phyloP scores from a whole-genome alignment of 2,797 vertebrate species.

The Molossus molossus region DNA sequence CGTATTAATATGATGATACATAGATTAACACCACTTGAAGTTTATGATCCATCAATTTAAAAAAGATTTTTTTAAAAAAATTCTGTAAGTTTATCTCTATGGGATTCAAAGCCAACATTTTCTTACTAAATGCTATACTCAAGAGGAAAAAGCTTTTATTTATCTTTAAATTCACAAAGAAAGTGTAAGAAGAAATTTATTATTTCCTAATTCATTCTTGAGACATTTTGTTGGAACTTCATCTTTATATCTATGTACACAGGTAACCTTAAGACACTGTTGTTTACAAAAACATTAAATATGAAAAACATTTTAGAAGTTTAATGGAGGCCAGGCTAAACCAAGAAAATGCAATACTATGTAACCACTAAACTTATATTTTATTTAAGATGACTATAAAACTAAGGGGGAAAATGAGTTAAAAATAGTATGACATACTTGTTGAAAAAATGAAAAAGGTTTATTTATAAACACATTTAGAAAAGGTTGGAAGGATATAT shows the following conservation, averaged over 20 bases:
- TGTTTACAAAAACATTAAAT: constrained; percentile 44
- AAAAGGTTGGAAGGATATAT: constrained; percentile 4
- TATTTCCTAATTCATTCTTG: constrained; percentile 43
- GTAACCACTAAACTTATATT: constrained; percentile 17
- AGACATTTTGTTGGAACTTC: constrained; percentile 21
- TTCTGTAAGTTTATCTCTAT: constrained; percentile 13
- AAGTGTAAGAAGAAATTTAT: constrained; percentile 45
- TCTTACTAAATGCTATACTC: constrained; percentile 11
- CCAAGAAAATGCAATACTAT: constrained; percentile 51
- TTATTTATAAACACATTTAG: constrained; percentile 39
- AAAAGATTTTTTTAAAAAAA: background rate
- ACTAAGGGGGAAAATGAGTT: constrained; percentile 20
- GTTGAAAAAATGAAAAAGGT: constrained; percentile 41
- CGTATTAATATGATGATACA: background rate
- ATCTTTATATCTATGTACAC: background rate
- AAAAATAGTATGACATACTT: constrained; percentile 10
- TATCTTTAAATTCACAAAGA: constrained; percentile 14
- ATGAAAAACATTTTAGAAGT: constrained; percentile 47
- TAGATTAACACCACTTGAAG: background rate
- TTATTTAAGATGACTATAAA: constrained; percentile 46
- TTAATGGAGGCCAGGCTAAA: constrained; percentile 30
- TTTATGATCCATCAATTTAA: background rate
- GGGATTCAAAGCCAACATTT: constrained; percentile 24
- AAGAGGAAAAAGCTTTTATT: constrained; percentile 14
- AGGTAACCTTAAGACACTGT: constrained; percentile 15